Base-by-base conservation (phyloP, 1,140 invertebrate genomes). In the Aricia agestis region DNA sequence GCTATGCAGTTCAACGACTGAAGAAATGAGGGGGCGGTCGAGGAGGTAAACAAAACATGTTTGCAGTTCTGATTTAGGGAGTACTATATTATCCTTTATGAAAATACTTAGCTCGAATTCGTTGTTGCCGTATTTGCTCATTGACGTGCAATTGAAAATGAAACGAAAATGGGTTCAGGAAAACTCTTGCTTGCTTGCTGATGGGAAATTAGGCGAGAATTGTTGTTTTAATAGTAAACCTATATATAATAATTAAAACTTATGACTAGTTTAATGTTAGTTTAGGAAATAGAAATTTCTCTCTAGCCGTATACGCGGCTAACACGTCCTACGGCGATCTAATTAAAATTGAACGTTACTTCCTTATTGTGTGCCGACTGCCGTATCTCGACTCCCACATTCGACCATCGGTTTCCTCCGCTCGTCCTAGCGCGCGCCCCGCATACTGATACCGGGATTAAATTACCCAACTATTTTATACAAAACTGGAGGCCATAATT, bases 391-490 rank as follows among this genome's bases (percentile, higher is more conserved):
- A 7, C 6, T 63, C 10, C 17, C 17, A 63, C 59, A 25, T 63
- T 18, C 59, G 67, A 58, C 65, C 63, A 81, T 80, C 78, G 75
- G 75, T 69, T 76, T 74, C 41, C 76, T 42, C 45, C 70, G 70
- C 72, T 73, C 76, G 79, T 86, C 72, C 76, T 19, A 2, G 80
- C 75, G 74, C 79, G 76, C 81, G 69, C 71, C 78, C 83, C 80
- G 89, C 85, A 91, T 90, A 90, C 89, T 84, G 86, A 91, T 89
- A 82, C 79, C 81, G 65, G 80, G 86, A 87, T 90, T 87, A 90
- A 91, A 91, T 90, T 89, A 89, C 86, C 86, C 80, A 90, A 91
- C 89, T 91, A 91, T 91, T 91, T 91, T 90, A 90, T 86, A 91
- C 87, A 89, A 90, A 89, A 91, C 89, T 84, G 81, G 82, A 73